phyloP scores from a whole-genome alignment of 2,888 invertebrate species.

The Halictus quadricinctus region DNA sequence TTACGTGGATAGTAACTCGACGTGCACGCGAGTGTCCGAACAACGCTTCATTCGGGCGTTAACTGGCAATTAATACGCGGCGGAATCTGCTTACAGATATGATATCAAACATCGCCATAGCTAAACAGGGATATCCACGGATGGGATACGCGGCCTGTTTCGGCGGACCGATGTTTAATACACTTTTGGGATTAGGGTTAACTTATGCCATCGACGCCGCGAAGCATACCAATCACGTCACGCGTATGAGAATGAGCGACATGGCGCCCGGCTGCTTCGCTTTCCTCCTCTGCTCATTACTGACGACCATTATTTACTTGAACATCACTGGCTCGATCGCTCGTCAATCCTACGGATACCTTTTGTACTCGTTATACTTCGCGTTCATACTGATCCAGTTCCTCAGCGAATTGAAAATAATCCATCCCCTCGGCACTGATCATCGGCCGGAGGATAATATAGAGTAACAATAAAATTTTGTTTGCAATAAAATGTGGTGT shows the following conservation, averaged over 20 bases:
- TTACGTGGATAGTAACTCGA: not conserved
- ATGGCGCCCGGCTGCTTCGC: slow-evolving; percentile 81
- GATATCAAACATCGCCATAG: slow-evolving; percentile 85
- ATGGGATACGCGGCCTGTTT: slow-evolving; percentile 88
- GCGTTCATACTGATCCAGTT: slow-evolving; percentile 83
- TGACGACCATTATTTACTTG: slow-evolving; percentile 82
- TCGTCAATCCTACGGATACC: slow-evolving; percentile 82
- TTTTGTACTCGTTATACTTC: slow-evolving; percentile 83
- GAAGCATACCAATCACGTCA: slow-evolving; percentile 53
- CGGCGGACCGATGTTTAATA: slow-evolving; percentile 87
- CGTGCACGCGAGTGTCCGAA: not conserved
- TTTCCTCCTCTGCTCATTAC: slow-evolving; percentile 82
- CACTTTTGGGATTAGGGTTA: slow-evolving; percentile 82
- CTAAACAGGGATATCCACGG: slow-evolving; percentile 85
- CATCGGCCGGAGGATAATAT: slow-evolving; percentile 67
- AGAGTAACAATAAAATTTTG: no score
- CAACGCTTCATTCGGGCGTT: not conserved
- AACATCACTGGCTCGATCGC: slow-evolving; percentile 82
- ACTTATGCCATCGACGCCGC: slow-evolving; percentile 77
- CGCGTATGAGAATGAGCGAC: slow-evolving; percentile 80
- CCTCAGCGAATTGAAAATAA: slow-evolving; percentile 82
- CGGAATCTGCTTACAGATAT: slow-evolving; percentile 82
- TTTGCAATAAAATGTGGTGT: not conserved
- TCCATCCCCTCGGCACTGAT: slow-evolving; percentile 81
- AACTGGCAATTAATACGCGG: not conserved